A percentile compares a stretch with the other conserved stretches of the same genome.
Evolutionary conservation across 2,113 vertebrate species (phyloP).

Genomic region (Pungitius pungitius): DNA sequence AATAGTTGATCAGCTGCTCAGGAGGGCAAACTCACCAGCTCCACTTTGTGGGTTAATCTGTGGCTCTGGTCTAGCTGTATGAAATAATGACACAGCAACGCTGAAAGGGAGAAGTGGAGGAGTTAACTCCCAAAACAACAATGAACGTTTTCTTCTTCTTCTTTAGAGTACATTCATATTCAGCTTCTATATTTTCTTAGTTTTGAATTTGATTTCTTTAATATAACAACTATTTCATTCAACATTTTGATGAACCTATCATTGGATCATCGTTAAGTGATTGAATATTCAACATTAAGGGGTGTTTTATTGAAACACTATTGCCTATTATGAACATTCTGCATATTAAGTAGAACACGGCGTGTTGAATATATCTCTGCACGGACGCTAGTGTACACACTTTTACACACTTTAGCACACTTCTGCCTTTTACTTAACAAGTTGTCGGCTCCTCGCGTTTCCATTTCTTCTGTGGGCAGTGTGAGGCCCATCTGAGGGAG

Average conservation of each 20-base stretch:
- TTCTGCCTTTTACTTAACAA: conserved; percentile 3
- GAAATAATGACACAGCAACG: conserved; percentile 11
- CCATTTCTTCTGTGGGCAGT: conserved; percentile 33
- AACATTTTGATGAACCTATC: neutral
- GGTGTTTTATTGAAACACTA: conserved; percentile 4
- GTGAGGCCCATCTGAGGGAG: conserved; percentile 41
- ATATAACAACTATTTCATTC: neutral
- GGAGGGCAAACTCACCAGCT: neutral
- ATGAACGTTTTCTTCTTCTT: neutral
- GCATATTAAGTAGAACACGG: neutral
- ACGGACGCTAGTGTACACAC: neutral
- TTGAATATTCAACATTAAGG: neutral
- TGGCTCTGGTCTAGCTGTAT: conserved; percentile 12
- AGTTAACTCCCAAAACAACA: neutral
- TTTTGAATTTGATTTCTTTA: neutral
- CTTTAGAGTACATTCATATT: neutral
- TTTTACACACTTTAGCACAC: neutral
- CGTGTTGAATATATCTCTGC: neutral
- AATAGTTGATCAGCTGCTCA: conserved; percentile 46
- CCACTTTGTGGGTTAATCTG: conserved; percentile 46
- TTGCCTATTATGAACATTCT: neutral
- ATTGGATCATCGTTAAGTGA: neutral
- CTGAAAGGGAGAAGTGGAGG: conserved; percentile 3
- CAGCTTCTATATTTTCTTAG: neutral
- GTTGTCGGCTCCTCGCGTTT: conserved; percentile 28